Percentiles rank a stretch among this genome's conserved stretches.
These are phyloP conservation scores for Ceyx cyanopectus DNA, from an alignment of 2,113 vertebrate species.

Conservation along the genomic window DNA sequence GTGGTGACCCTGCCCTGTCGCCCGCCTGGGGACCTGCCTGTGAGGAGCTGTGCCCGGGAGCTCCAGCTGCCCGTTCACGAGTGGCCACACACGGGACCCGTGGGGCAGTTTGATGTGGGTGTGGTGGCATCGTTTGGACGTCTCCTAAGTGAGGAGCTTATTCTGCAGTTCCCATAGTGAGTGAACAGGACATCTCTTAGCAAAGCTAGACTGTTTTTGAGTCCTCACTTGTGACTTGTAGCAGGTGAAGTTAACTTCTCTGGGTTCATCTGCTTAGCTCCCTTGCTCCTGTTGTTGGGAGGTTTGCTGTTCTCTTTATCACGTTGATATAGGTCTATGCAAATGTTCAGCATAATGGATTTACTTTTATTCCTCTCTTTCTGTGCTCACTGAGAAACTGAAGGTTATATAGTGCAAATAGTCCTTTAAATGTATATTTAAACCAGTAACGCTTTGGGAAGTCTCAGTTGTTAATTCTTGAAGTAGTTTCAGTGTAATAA, in stretches of 20 bases:
- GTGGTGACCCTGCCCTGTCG: slow-evolving; percentile 84
- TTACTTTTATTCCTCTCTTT: neutral
- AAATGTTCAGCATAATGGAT: neutral
- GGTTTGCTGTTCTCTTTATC: neutral
- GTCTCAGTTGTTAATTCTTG: neutral
- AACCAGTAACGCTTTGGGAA: neutral
- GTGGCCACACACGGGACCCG: slow-evolving; percentile 83
- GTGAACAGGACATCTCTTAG: neutral
- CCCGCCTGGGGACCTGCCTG: slow-evolving; percentile 76
- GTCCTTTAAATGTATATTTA: neutral
- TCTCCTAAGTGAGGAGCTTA: slow-evolving; percentile 88
- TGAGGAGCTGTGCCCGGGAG: slow-evolving; percentile 82
- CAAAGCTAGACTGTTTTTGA: neutral
- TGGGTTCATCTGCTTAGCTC: neutral
- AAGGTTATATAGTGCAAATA: neutral
- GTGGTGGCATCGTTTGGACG: slow-evolving; percentile 95
- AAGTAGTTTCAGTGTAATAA: neutral
- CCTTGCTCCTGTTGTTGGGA: accelerated
- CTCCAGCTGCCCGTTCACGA: slow-evolving; percentile 81
- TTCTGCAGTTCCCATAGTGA: slow-evolving; percentile 90
- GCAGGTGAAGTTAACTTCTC: accelerated
- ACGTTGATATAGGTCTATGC: accelerated
- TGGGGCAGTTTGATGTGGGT: slow-evolving; percentile 87
- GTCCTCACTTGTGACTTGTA: neutral
- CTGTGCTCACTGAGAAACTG: neutral